A percentile compares a stretch with the other conserved stretches of the same genome.
These are phyloP conservation scores for Dioctria rufipes DNA, from an alignment of 2,888 invertebrate species.

Conservation along the genomic window DNA sequence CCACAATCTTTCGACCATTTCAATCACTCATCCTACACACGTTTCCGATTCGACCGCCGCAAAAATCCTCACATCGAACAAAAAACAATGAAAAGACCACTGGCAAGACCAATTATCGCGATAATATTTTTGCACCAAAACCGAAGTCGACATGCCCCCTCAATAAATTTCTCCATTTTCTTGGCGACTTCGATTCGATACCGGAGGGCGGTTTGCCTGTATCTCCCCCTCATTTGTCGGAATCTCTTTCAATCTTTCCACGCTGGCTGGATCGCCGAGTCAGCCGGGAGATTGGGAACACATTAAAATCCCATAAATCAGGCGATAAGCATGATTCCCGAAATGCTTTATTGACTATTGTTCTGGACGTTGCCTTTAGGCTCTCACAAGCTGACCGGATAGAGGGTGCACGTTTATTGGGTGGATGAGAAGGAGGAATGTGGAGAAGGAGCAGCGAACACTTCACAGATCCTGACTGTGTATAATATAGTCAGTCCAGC, in stretches of 20 bases:
- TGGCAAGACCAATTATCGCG: conserved; percentile 57
- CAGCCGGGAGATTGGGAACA: conserved; percentile 69
- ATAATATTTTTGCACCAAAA: conserved; percentile 55
- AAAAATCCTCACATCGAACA: conserved; percentile 15
- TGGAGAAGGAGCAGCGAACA: conserved; percentile 20
- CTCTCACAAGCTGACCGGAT: conserved; percentile 30
- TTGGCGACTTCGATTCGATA: conserved; percentile 19
- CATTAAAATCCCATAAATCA: conserved; percentile 72
- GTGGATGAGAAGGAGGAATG: neutral
- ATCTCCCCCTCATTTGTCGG: conserved; percentile 59
- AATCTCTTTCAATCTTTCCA: conserved; percentile 59
- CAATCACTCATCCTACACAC: conserved; percentile 30
- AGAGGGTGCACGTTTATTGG: conserved; percentile 36
- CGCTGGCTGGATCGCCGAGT: conserved; percentile 45
- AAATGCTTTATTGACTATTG: conserved; percentile 72
- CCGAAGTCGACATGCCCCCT: conserved; percentile 55
- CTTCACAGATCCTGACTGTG: neutral
- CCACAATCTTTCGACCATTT: conserved; percentile 4
- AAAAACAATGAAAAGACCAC: conserved; percentile 28
- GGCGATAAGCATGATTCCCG: conserved; percentile 72
- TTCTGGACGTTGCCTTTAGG: conserved; percentile 59
- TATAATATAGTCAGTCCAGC: neutral
- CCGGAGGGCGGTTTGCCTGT: conserved; percentile 57
- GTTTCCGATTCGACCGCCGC: conserved; percentile 2
- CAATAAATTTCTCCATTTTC: conserved; percentile 57